Evolutionary conservation across 2,888 invertebrate species (phyloP).

Genomic region (Ceraclea dissimilis): DNA sequence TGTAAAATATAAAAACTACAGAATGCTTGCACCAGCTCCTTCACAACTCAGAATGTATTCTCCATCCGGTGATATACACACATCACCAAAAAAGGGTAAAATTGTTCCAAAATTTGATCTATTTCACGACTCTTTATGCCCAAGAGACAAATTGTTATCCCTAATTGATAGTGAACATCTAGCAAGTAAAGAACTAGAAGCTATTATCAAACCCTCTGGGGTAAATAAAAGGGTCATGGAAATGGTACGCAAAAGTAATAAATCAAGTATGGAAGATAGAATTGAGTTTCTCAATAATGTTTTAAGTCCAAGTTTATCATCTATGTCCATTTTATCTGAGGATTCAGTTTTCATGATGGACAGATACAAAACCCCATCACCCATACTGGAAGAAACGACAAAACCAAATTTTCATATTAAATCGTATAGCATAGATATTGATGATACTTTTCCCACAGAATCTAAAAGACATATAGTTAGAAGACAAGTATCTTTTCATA

Average conservation of each 20-base stretch:
- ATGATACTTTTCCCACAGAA: constrained; percentile 4
- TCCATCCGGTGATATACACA: constrained; percentile 38
- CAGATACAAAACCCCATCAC: constrained; percentile 5
- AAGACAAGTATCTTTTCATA: constrained; percentile 16
- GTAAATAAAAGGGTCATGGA: constrained; percentile 30
- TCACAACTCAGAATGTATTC: constrained; percentile 35
- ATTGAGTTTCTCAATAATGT: constrained; percentile 36
- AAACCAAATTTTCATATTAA: constrained; percentile 1
- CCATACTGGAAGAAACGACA: constrained; percentile 4
- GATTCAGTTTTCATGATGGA: constrained; percentile 10
- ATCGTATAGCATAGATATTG: constrained; percentile 19
- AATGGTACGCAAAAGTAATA: constrained; percentile 16
- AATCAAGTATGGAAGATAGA: constrained; percentile 23
- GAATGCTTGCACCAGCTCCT: constrained; percentile 35
- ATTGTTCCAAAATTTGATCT: constrained; percentile 39
- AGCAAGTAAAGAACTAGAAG: constrained; percentile 40
- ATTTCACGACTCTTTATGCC: constrained; percentile 36
- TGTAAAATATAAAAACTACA: constrained; percentile 39
- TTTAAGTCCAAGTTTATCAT: constrained; percentile 36
- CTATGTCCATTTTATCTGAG: constrained; percentile 30
- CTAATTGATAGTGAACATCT: constrained; percentile 40
- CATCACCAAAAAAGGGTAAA: constrained; percentile 37
- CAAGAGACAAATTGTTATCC: constrained; percentile 39
- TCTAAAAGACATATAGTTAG: neutral
- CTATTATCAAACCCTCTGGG: constrained; percentile 40